phyloP scores from a whole-genome alignment of 2,797 vertebrate genomes.

The Platalea minor region DNA sequence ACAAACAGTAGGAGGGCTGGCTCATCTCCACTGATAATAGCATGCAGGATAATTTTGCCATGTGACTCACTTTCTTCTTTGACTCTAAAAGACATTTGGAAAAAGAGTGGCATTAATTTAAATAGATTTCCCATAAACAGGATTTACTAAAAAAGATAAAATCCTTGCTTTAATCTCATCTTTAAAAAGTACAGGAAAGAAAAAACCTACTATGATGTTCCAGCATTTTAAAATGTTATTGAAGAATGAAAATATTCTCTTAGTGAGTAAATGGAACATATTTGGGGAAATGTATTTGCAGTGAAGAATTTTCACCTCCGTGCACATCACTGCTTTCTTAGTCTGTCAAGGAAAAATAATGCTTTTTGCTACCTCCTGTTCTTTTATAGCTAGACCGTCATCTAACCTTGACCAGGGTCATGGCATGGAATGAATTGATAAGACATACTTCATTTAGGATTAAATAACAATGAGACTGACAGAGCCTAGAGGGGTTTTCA shows the following conservation, averaged over 20 bases:
- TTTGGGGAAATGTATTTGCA: background rate
- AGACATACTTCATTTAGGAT: conserved; percentile 51
- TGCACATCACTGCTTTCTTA: background rate
- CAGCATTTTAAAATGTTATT: background rate
- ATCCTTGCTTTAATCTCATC: conserved; percentile 35
- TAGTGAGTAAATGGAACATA: background rate
- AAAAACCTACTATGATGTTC: background rate
- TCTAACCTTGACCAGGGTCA: conserved; percentile 43
- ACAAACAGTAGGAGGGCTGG: conserved; percentile 34
- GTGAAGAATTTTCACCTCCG: background rate
- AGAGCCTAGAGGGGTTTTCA: conserved; percentile 11
- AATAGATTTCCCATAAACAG: conserved; percentile 48
- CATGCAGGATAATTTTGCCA: conserved; percentile 27
- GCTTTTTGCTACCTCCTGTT: background rate
- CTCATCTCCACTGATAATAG: conserved; percentile 45
- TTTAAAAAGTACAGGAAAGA: background rate
- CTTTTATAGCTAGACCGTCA: background rate
- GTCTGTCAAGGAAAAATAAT: background rate
- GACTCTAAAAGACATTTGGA: conserved; percentile 25
- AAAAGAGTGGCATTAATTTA: conserved; percentile 43
- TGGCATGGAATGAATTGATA: conserved; percentile 41
- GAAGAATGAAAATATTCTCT: conserved; percentile 16
- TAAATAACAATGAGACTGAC: conserved; percentile 32
- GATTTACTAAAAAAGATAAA: background rate
- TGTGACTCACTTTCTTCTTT: conserved; percentile 53